These are phyloP conservation scores for Cheilinus undulatus DNA, from an alignment of 2,113 vertebrate genomes.

Conservation along the genomic window DNA sequence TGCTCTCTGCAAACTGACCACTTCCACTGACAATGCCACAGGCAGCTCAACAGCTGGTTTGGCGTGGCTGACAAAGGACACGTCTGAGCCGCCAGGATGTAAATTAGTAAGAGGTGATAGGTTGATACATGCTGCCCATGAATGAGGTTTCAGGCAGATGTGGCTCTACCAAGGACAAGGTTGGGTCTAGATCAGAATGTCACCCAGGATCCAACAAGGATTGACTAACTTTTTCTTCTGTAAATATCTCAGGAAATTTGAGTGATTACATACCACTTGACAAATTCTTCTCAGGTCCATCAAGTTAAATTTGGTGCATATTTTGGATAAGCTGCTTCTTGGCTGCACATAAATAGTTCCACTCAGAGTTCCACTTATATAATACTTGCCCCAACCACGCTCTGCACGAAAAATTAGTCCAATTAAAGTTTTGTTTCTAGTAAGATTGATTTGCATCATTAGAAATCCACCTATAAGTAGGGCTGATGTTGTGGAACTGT, in stretches of 20 bases:
- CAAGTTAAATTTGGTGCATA: background rate
- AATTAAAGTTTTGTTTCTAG: conserved; percentile 38
- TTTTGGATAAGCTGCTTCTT: conserved; percentile 14
- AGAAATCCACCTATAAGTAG: conserved; percentile 29
- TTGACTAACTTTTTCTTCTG: background rate
- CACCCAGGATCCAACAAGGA: background rate
- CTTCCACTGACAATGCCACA: conserved; percentile 55
- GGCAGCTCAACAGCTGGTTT: conserved; percentile 55
- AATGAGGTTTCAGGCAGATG: conserved; percentile 19
- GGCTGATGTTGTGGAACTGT: conserved; percentile 35
- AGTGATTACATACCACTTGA: background rate
- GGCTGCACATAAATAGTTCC: conserved; percentile 19
- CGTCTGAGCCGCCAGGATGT: conserved; percentile 34
- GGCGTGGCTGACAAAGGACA: conserved; percentile 35
- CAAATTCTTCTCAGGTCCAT: background rate
- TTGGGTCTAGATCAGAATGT: background rate
- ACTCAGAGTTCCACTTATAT: conserved; percentile 25
- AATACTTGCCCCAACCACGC: conserved; percentile 13
- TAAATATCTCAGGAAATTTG: background rate
- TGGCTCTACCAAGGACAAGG: conserved; percentile 1
- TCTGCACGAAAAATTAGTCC: conserved; percentile 13
- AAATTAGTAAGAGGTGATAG: conserved; percentile 37
- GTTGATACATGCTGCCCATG: conserved; percentile 29
- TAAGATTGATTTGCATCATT: conserved; percentile 49
- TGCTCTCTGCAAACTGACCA: conserved; percentile 54